These are phyloP conservation scores for Dolichotis patagonum DNA, from an alignment of 2,113 vertebrate genomes.

Conservation along the genomic window DNA sequence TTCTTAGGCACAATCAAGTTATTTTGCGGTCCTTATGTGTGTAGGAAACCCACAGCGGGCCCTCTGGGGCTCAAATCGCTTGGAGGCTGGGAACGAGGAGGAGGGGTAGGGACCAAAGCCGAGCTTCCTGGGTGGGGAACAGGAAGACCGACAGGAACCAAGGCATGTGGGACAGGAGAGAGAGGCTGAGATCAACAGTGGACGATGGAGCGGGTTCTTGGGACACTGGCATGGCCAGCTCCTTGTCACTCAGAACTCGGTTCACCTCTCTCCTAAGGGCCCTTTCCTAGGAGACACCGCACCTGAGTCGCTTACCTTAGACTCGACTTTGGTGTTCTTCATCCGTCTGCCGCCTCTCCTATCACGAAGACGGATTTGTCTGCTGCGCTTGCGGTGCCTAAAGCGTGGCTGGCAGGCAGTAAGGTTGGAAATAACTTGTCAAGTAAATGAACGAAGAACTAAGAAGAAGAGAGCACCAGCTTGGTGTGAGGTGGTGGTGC, in stretches of 20 bases:
- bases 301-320: not conserved
- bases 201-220: not conserved
- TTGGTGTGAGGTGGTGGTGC: not conserved
- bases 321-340: not conserved
- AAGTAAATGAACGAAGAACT: not conserved
- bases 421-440: not conserved
- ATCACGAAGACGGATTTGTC: not conserved
- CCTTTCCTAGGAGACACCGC: not conserved
- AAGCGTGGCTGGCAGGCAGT: not conserved
- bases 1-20: constrained; percentile 25
- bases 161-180: not conserved
- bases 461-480: not conserved
- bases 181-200: not conserved
- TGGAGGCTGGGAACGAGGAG: not conserved
- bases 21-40: not conserved
- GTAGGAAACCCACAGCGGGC: not conserved
- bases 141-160: not conserved
- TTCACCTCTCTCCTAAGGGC: not conserved
- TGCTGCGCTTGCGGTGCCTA: not conserved
- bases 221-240: not conserved
- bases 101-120: not conserved
- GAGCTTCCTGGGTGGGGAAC: not conserved
- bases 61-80: not conserved
- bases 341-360: not conserved
- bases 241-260: constrained; percentile 8